Evolutionary conservation across 1,140 invertebrate species (phyloP).

Genomic region (Choristoneura fumiferana): DNA sequence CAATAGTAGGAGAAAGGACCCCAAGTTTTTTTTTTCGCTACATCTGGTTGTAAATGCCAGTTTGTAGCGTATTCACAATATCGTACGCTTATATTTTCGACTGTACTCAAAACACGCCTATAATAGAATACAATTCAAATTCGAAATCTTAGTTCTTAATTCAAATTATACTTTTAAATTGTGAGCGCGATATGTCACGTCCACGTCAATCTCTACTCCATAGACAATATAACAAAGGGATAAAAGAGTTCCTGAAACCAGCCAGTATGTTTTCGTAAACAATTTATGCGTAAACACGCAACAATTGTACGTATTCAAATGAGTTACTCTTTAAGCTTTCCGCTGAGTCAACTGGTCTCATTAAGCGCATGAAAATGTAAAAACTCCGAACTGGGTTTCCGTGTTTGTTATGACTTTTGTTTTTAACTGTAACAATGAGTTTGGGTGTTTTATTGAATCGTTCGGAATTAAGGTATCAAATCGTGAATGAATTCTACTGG

Average conservation of each 20-base stretch:
- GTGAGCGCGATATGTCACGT: conserved; percentile 3
- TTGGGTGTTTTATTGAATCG: neutral
- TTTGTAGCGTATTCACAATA: no score
- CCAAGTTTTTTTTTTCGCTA: no score
- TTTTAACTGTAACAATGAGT: conserved; percentile 15
- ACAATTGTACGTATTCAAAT: conserved; percentile 7
- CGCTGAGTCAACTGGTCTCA: conserved; percentile 13
- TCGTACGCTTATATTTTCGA: no score
- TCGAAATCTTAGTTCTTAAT: neutral
- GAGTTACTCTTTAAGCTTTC: conserved; percentile 14
- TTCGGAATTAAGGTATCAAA: conserved; percentile 3
- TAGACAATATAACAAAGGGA: conserved; percentile 8
- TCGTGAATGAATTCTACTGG: neutral
- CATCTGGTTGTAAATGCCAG: no score
- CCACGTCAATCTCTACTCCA: neutral
- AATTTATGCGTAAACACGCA: conserved; percentile 14
- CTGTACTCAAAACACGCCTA: no score
- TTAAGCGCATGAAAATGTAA: conserved; percentile 10
- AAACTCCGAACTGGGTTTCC: conserved; percentile 15
- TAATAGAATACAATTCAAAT: no score
- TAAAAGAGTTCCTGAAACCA: neutral
- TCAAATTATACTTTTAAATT: conserved; percentile 3
- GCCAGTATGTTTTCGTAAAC: neutral
- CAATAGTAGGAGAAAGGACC: no score
- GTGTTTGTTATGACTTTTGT: conserved; percentile 18